Conservation (phyloP, 2,797 vertebrate species). For the Xerus rutilus region DNA sequence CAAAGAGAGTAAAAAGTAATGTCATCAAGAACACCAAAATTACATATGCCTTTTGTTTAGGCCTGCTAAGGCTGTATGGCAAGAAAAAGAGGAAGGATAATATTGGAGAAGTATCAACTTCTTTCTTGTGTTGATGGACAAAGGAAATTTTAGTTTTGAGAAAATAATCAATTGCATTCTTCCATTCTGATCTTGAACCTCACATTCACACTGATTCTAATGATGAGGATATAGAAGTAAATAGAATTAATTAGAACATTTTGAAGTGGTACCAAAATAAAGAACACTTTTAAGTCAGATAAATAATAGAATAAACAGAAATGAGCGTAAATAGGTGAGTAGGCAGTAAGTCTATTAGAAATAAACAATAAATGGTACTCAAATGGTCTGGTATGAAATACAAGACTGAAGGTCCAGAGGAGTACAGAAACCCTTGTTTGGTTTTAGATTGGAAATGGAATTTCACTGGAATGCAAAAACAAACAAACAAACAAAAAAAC, state of each 20-base stretch:
- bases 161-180: not conserved
- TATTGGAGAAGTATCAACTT: not conserved
- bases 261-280: slow-evolving; percentile 46
- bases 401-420: not conserved
- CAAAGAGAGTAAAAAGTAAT: not conserved
- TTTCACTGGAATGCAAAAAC: not conserved
- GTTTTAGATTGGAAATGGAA: not conserved
- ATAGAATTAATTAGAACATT: slow-evolving; percentile 22
- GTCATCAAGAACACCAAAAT: not conserved
- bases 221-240: not conserved
- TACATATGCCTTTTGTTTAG: not conserved
- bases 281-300: slow-evolving; percentile 21
- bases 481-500: not conserved
- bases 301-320: slow-evolving; percentile 24
- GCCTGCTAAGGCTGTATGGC: not conserved
- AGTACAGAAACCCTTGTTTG: not conserved
- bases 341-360: slow-evolving; percentile 12
- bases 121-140: not conserved
- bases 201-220: not conserved
- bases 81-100: not conserved
- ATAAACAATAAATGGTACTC: not conserved
- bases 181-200: not conserved
- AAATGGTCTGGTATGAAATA: slow-evolving; percentile 51
- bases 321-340: slow-evolving; percentile 8
- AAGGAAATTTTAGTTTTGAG: not conserved